Evolutionary conservation across 2,888 invertebrate genomes (phyloP).

Genomic region (Onchidella celtica): DNA sequence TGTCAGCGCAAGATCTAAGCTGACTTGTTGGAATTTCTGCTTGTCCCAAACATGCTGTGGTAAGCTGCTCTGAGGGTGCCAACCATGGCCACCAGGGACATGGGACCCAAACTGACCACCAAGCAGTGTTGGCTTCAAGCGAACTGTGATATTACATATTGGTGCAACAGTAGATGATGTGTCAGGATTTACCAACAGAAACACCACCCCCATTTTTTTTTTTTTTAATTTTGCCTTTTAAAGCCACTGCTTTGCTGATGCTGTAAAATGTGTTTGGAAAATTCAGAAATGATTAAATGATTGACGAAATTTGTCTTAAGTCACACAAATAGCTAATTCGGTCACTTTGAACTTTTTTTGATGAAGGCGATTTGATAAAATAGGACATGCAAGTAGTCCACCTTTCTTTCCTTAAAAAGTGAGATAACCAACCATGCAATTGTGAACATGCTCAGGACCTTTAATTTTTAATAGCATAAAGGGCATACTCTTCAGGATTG

Average conservation of each 20-base stretch:
- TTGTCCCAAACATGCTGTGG: slow-evolving; percentile 40
- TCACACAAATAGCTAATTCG: too few relatives aligned
- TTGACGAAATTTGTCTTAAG: too few relatives aligned
- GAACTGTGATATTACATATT: slow-evolving; percentile 28
- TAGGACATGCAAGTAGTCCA: too few relatives aligned
- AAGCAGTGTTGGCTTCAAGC: slow-evolving; percentile 39
- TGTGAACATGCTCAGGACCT: too few relatives aligned
- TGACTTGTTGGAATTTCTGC: slow-evolving; percentile 38
- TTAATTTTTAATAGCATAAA: too few relatives aligned
- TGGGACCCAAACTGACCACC: neutral
- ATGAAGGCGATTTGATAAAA: too few relatives aligned
- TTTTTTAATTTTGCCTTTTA: neutral
- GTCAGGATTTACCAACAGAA: neutral
- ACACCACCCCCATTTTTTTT: too few relatives aligned
- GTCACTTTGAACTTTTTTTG: too few relatives aligned
- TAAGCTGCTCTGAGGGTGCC: neutral
- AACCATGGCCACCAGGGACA: neutral
- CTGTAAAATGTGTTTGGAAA: neutral
- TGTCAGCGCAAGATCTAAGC: slow-evolving; percentile 50
- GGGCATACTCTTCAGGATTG: too few relatives aligned
- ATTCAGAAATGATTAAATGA: too few relatives aligned
- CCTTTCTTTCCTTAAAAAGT: too few relatives aligned
- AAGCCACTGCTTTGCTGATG: neutral
- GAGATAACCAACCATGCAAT: too few relatives aligned
- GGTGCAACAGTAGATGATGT: neutral